These are phyloP conservation scores for Chaitophorus viminalis DNA, from an alignment of 2,888 invertebrate species.

Conservation along the genomic window DNA sequence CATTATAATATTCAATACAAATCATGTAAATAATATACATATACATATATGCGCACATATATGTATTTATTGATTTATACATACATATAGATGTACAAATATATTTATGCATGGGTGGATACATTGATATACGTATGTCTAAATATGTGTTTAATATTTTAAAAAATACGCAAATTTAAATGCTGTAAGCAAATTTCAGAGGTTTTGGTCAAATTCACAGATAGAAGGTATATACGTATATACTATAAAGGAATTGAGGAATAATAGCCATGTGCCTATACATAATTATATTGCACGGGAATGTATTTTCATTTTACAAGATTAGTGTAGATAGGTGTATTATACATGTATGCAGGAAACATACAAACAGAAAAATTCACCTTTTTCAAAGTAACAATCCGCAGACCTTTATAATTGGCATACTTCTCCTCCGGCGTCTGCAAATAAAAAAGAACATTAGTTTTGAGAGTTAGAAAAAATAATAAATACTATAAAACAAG, in stretches of 20 bases:
- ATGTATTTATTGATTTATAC: too few species aligned
- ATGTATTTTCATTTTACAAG: conserved; percentile 42
- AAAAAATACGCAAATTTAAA: background rate
- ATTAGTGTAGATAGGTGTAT: conserved; percentile 23
- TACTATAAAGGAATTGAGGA: conserved; percentile 20
- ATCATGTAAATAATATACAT: background rate
- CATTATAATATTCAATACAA: background rate
- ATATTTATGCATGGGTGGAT: background rate
- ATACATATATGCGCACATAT: background rate
- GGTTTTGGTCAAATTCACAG: conserved; percentile 16
- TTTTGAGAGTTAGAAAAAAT: background rate
- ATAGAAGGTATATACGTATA: background rate
- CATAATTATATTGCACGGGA: conserved; percentile 3
- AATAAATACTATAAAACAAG: background rate
- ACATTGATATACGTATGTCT: background rate
- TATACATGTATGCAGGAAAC: conserved; percentile 14
- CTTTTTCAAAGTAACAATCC: conserved; percentile 86
- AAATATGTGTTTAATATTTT: conserved; percentile 16
- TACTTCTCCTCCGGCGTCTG: conserved; percentile 79
- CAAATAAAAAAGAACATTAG: conserved; percentile 62
- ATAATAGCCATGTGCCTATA: conserved; percentile 6
- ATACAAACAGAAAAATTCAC: conserved; percentile 69
- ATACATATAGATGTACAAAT: conserved; percentile 11
- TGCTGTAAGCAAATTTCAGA: background rate
- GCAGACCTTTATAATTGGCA: conserved; percentile 80